Base-by-base conservation (phyloP, 2,888 invertebrate genomes). In the Pediacus dermestoides region DNA sequence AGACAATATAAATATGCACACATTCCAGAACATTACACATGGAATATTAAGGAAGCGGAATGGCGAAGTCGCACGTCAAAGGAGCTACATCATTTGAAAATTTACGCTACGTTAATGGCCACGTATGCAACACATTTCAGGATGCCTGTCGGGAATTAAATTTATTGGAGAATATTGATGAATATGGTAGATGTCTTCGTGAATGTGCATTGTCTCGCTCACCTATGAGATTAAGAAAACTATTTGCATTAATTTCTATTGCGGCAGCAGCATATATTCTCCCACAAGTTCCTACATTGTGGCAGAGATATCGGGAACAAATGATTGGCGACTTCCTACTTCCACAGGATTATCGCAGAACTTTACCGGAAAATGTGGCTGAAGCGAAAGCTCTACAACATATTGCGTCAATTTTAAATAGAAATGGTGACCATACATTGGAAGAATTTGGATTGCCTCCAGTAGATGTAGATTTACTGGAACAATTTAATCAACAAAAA, bases 121-220 rank as follows among this genome's bases (percentile, higher is more conserved):
- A 10, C n/a, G 16, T 48, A 3, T 48, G 48, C 42, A 31, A 42
- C 7, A 61, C 56, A 2, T 66, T 58, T 41, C 37, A 46, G 15
- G 49, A 49, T 15, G 37, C 45, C 2, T 39, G 40, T 7, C 4
- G 21, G 15, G 4, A 12, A 22, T 13, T 21, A 8, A 10, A 38
- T 31, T 33, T 70, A 3, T 39, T 65, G 2, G 57, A 55, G 35
- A 54, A 67, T 41, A 10, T 3, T 3, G 9, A 32, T 10, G 54
- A 63, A 37, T 64, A 58, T 54, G 34, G 30, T 8, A 15, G 18
- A 4, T 30, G 45, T 3, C 22, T 64, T 25, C 12, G 41, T 2
- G 61, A 65, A 34, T 57, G 58, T 2, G 37, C 26, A 2, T 9
- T 21, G 3, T 37, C 35, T 14, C 39, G 55, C 48, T 51, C 62